Evolutionary conservation across 2,797 vertebrate species (phyloP).

Genomic region (Lepidocolaptes lacrymiger): DNA sequence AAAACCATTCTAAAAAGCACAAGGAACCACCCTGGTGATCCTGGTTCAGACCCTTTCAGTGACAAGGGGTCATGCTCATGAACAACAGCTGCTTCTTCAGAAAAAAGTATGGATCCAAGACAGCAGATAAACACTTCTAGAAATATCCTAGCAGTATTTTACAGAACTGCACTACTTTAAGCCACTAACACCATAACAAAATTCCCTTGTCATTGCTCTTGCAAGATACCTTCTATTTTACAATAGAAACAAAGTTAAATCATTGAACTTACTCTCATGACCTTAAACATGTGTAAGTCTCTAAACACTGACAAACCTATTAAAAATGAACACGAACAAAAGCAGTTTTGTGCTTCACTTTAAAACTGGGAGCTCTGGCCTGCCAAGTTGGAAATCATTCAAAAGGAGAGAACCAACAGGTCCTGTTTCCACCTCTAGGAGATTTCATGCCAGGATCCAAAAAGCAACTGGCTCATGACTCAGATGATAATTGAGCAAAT

Average conservation of each 20-base stretch:
- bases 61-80: not conserved
- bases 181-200: not conserved
- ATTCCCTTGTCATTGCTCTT: not conserved
- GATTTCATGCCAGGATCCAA: not conserved
- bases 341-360: not conserved
- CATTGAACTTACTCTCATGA: not conserved
- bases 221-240: not conserved
- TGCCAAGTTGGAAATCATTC: not conserved
- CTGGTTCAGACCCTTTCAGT: not conserved
- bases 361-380: not conserved
- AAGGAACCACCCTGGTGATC: not conserved
- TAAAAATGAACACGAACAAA: conserved; percentile 19
- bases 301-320: not conserved
- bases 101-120: not conserved
- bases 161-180: not conserved
- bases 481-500: not conserved
- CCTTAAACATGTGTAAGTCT: not conserved
- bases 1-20: not conserved
- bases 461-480: not conserved
- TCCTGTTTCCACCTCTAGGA: not conserved
- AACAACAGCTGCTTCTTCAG: not conserved
- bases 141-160: not conserved
- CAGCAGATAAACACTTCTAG: not conserved
- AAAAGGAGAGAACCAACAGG: not conserved
- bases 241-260: not conserved